phyloP scores from a whole-genome alignment of 1,140 invertebrate genomes.

The Diorhabda elongata region DNA sequence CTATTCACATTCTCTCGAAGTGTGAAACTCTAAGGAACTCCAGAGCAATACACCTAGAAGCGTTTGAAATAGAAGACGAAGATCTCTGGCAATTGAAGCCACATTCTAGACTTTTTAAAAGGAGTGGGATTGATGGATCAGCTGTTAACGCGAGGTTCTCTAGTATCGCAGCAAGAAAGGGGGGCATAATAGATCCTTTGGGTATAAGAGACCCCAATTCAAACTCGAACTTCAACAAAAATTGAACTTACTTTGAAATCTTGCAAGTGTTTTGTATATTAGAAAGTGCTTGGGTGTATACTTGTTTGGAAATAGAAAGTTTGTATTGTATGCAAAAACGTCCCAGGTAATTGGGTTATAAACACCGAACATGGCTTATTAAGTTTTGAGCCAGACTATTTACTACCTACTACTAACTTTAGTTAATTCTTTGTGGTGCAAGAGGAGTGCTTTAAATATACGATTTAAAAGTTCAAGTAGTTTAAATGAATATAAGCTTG shows the following conservation, averaged over 20 bases:
- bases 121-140: too few relatives aligned
- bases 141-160: too few relatives aligned
- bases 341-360: slow-evolving; percentile 50
- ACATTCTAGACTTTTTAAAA: too few relatives aligned
- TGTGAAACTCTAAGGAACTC: too few relatives aligned
- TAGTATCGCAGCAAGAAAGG: too few relatives aligned
- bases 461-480: slow-evolving; percentile 66
- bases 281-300: slow-evolving; percentile 49
- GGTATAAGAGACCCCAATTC: too few relatives aligned
- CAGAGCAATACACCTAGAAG: too few relatives aligned
- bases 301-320: slow-evolving; percentile 47
- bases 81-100: too few relatives aligned
- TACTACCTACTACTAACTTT: slow-evolving; percentile 82
- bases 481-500: slow-evolving; percentile 61
- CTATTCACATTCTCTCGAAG: too few relatives aligned
- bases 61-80: too few relatives aligned
- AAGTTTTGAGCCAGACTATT: slow-evolving; percentile 75
- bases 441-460: slow-evolving; percentile 75
- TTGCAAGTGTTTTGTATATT: slow-evolving; percentile 44
- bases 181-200: too few relatives aligned
- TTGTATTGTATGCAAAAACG: slow-evolving; percentile 48
- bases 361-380: slow-evolving; percentile 59
- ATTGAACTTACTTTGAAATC: slow-evolving; percentile 47
- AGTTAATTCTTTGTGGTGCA: slow-evolving; percentile 77
- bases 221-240: slow-evolving; percentile 25